A percentile compares a stretch with the other conserved stretches of the same genome.
These are phyloP conservation scores for Pogonus chalceus DNA, from an alignment of 1,140 invertebrate species.

Conservation along the genomic window DNA sequence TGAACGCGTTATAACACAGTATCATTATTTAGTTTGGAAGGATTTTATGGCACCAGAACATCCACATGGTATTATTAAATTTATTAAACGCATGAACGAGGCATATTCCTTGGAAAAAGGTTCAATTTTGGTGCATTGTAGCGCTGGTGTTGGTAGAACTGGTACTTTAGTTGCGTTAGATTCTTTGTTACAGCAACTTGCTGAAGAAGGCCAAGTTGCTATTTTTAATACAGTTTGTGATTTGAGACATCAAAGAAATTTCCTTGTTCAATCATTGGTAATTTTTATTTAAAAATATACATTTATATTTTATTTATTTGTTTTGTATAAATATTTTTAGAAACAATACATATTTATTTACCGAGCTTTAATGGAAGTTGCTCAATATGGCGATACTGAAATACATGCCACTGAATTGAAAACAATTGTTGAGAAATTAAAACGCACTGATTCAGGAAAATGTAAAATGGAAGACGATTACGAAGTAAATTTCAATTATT, in stretches of 20 bases:
- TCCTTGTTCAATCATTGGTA: conserved; percentile 83
- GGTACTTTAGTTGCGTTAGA: conserved; percentile 86
- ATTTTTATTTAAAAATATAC: conserved; percentile 25
- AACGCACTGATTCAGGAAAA: conserved; percentile 52
- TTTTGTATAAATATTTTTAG: conserved; percentile 37
- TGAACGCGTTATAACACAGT: conserved; percentile 70
- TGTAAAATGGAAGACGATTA: conserved; percentile 73
- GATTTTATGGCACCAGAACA: conserved; percentile 90
- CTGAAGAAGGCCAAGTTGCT: conserved; percentile 69
- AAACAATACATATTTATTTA: conserved; percentile 98
- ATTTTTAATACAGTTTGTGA: conserved; percentile 87
- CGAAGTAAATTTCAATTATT: conserved; percentile 47
- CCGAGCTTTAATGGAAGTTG: conserved; percentile 84
- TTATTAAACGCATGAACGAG: conserved; percentile 82
- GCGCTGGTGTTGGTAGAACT: conserved; percentile 84
- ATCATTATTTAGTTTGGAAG: conserved; percentile 92
- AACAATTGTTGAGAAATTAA: conserved; percentile 55
- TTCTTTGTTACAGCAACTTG: conserved; percentile 73
- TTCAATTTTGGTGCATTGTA: conserved; percentile 84
- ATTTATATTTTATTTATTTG: conserved; percentile 12
- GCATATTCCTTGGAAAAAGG: conserved; percentile 72
- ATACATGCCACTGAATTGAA: conserved; percentile 62
- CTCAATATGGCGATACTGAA: conserved; percentile 90
- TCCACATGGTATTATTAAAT: conserved; percentile 79
- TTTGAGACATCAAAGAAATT: conserved; percentile 80